Evolutionary conservation across 2,113 vertebrate species (phyloP).

Genomic region (Ursus arctos): DNA sequence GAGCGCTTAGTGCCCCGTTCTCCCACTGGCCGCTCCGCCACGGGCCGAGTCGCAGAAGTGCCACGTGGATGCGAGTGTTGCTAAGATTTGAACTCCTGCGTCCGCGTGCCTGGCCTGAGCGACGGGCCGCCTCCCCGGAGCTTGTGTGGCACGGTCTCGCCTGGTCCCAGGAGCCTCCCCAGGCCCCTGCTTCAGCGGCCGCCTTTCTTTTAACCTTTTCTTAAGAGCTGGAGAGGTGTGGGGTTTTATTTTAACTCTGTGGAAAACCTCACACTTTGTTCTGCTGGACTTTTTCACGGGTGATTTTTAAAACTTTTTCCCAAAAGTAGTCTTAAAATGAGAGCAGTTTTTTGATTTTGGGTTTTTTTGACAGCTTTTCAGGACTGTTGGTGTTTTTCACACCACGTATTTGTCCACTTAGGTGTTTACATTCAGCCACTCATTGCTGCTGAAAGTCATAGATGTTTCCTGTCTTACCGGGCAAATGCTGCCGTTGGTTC

Average conservation of each 20-base stretch:
- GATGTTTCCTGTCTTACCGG: background rate
- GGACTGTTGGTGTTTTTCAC: background rate
- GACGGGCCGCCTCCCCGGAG: background rate
- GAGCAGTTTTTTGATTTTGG: background rate
- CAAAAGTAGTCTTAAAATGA: background rate
- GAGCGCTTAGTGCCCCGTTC: background rate
- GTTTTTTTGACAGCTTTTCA: background rate
- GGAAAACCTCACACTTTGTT: background rate
- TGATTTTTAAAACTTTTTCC: background rate
- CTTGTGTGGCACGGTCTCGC: rapidly evolving
- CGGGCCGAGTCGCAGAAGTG: slow-evolving; percentile 4
- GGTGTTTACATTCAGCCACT: background rate
- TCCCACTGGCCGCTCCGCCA: background rate
- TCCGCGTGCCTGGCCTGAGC: background rate
- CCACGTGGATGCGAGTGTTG: slow-evolving; percentile 28
- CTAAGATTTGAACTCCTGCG: background rate
- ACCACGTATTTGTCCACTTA: background rate
- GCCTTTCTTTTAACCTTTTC: too few species aligned
- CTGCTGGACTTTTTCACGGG: background rate
- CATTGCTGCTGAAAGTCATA: background rate
- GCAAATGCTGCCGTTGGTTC: background rate
- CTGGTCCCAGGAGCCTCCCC: background rate
- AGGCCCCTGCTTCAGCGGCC: background rate
- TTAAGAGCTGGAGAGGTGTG: background rate
- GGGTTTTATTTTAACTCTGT: background rate